Evolutionary conservation across 2,797 vertebrate species (phyloP), one percentile per base, ranked within the genome.

Genomic region (Periparus ater): DNA sequence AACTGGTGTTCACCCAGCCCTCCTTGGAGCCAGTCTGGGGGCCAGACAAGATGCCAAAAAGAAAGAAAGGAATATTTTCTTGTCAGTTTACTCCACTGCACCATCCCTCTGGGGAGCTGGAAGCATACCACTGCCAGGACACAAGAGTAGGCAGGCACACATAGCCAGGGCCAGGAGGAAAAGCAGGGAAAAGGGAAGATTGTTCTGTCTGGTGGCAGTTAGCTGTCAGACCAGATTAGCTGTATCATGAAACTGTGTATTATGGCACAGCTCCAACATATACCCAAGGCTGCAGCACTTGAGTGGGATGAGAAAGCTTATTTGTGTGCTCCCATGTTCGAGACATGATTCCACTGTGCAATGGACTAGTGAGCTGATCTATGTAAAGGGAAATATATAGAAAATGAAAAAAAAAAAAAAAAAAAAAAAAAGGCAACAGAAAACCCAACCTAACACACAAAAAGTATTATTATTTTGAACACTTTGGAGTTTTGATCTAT

Each of bases 221-320:
- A 93, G 63, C 90, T 95, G 94, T 95, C 93, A 91, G 50, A 84
- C 86, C 83, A 93, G 85, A 93, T 94, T 93, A 95, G 60, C 58
- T 88, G 83, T 84, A 78, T 93, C 89, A 62, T 75, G 88, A 94
- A 94, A n/a, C 54, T 90, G 62, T 19, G 7, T 62, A 45, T 65
- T 93, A 62, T 93, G 93, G 94, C 92, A 86, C 48, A 38, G 29
- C 21, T 94, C 85, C 95, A 96, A 81, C 51, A 78, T 7, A 91
- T 96, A 94, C 70, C 51, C 70, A 86, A 66, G 71, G 70, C 79
- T 0, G 0, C 74, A 75, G 40, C 51, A 40, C 66, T 94, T 91
- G 89, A 88, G 91, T 55, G 44, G 85, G 82, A 78, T 91, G 79
- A 93, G 51, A 48, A 81, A 88, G 87, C 62, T 89, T 89, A 73